A percentile compares a stretch with the other conserved stretches of the same genome.
phyloP scores from a whole-genome alignment of 2,888 invertebrate genomes.

The Tipula helvola region DNA sequence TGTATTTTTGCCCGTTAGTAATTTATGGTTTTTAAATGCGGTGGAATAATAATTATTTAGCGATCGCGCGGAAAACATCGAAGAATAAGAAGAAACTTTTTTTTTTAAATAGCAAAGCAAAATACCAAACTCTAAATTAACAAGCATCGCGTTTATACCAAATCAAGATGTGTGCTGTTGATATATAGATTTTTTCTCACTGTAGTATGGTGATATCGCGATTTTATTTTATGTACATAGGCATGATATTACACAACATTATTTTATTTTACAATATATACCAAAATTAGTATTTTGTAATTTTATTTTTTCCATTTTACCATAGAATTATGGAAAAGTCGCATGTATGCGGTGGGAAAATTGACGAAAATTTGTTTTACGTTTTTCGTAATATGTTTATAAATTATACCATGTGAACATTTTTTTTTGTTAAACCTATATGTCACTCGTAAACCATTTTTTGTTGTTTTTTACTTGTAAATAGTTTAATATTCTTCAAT shows the following conservation, averaged over 20 bases:
- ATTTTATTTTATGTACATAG: neutral
- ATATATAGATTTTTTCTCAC: neutral
- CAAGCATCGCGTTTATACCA: neutral
- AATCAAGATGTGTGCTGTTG: neutral
- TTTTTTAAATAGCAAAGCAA: neutral
- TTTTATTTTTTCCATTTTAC: neutral
- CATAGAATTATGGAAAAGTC: neutral
- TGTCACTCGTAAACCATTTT: neutral
- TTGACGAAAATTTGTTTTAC: neutral
- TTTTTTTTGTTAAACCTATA: neutral
- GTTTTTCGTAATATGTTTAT: neutral
- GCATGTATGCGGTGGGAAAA: neutral
- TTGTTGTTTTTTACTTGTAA: neutral
- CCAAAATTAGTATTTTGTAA: neutral
- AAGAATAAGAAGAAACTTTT: neutral
- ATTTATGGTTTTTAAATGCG: neutral
- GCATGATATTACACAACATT: neutral
- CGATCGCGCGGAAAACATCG: neutral
- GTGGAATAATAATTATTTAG: neutral
- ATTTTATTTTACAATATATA: neutral
- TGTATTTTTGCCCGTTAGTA: neutral
- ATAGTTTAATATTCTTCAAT: neutral
- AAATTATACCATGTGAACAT: neutral
- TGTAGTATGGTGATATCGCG: neutral
- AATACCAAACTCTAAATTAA: neutral